Evolutionary conservation across 2,113 vertebrate species (phyloP), one percentile per base, ranked within the genome.

Genomic region (Carlito syrichta): DNA sequence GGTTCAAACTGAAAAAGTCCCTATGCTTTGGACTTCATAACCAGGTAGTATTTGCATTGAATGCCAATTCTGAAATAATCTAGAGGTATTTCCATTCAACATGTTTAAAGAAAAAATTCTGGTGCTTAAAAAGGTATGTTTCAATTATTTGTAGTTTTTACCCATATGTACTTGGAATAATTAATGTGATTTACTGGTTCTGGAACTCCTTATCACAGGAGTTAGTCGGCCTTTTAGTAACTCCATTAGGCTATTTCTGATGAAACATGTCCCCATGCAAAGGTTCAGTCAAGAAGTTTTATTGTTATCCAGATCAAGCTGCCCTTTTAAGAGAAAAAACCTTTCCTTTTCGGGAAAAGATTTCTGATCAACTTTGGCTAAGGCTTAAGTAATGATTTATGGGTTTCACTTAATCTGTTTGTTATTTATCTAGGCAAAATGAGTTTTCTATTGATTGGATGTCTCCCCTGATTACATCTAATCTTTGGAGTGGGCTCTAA

Each of bases 371-470:
- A 63, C 45, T 91, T 94, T 74, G 30, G 68, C 32, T 83, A 79
- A 96, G 10, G 19, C 5, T 88, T 88, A 95, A 88, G 48, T 68
- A 95, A 52, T 96, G 93, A 94, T 92, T 96, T 93, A 96, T 92
- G 66, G 71, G 25, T 63, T 95, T 91, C 58, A 60, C 38, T 82
- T 86, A 89, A 79, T 38, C 40, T 30, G 89, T 87, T 96, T 92
- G 32, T 91, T 84, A 81, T 66, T 77, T 78, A 66, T 95, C 66
- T 43, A 91, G 63, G n/a, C 13, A 93, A 96, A 97, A 97, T 85
- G 83, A 94, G 19, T 93, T 98, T 96, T 94, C 62, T 93, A 95
- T 96, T 96, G 91, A 97, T 95, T 76, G 23, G 7, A 32, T 94
- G 40, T 95, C 73, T 95, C 56, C 27, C 77, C 12, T 91, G 68